Conservation (phyloP, 2,888 invertebrate genomes). For the Halocaridina rubra region DNA sequence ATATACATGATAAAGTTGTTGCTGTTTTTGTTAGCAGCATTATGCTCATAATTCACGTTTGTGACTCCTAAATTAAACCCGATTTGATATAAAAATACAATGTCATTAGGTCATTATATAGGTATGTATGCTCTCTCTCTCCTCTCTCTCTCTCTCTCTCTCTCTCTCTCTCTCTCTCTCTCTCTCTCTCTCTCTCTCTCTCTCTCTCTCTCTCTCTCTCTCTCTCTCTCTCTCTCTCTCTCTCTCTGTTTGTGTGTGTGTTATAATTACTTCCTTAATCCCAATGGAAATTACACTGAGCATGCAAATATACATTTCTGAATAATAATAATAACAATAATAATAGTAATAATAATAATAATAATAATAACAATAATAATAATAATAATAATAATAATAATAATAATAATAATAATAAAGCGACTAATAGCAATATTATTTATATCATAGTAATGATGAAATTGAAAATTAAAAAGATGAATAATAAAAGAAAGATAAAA, state of each 20-base stretch:
- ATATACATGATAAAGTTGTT: too few relatives aligned
- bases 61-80: too few relatives aligned
- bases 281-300: background rate
- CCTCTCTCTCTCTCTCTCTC: background rate
- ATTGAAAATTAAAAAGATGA: background rate
- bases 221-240: background rate
- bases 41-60: too few relatives aligned
- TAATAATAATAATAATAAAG: background rate
- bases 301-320: background rate
- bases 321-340: background rate
- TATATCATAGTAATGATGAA: too few relatives aligned
- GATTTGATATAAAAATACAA: too few relatives aligned
- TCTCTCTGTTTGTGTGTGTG: background rate
- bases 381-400: background rate
- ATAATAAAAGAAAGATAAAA: background rate
- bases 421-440: too few relatives aligned
- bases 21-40: too few relatives aligned
- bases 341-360: background rate
- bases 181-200: background rate
- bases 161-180: background rate
- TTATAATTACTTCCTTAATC: background rate
- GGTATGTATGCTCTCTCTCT: too few relatives aligned
- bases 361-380: background rate
- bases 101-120: too few relatives aligned
- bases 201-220: background rate